These are phyloP conservation scores for Diploptera punctata DNA, from an alignment of 2,888 invertebrate species.

Conservation along the genomic window DNA sequence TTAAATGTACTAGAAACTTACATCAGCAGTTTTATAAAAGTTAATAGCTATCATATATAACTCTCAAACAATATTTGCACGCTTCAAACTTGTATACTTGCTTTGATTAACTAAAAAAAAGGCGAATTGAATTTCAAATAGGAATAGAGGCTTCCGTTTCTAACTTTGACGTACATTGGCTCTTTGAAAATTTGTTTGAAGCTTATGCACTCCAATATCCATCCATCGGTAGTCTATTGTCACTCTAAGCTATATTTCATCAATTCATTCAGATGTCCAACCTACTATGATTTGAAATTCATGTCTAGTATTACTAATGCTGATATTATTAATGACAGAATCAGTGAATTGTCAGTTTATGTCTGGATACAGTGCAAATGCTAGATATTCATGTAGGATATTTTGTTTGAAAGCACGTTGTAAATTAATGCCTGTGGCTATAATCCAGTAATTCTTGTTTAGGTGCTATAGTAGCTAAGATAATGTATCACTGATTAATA, in stretches of 20 bases:
- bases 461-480: no score
- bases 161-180: not conserved
- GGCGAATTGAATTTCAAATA: not conserved
- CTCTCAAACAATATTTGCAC: constrained; percentile 10
- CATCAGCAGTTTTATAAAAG: no score
- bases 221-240: not conserved
- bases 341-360: no score
- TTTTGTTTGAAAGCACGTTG: no score
- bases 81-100: not conserved
- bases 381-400: no score
- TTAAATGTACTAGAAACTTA: no score
- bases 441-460: no score
- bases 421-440: no score
- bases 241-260: not conserved
- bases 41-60: not conserved
- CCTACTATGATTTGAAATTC: not conserved
- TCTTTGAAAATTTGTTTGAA: constrained; percentile 17
- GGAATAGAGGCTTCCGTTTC: not conserved
- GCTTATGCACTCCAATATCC: not conserved
- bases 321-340: constrained; percentile 2
- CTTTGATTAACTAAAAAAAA: not conserved
- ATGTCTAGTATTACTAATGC: not conserved
- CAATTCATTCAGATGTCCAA: not conserved
- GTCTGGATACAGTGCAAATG: no score
- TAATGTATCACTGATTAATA: no score